Conservation (phyloP, 2,797 vertebrate species). For the Acanthurus lineatus region DNA sequence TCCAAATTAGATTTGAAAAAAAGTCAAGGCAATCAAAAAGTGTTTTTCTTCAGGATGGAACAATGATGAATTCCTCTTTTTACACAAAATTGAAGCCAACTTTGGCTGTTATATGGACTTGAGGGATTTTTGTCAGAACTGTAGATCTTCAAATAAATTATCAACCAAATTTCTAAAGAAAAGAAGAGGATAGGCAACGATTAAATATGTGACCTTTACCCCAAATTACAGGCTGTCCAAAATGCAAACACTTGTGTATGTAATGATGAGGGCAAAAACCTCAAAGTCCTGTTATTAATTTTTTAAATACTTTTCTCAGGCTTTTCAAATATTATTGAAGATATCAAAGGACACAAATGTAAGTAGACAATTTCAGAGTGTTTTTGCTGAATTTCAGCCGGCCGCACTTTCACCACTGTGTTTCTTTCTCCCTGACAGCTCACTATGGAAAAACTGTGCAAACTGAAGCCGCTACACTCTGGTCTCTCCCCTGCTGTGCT, state of each 20-base stretch:
- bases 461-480: slow-evolving; percentile 84
- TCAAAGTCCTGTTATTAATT: neutral
- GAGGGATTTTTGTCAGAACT: neutral
- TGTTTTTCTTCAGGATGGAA: slow-evolving; percentile 10
- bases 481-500: slow-evolving; percentile 88
- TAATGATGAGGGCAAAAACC: too few relatives aligned
- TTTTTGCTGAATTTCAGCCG: slow-evolving; percentile 33
- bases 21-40: neutral
- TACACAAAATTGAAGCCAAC: neutral
- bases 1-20: neutral
- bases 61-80: neutral
- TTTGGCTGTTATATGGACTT: neutral
- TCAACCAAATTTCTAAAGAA: neutral
- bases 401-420: slow-evolving; percentile 25
- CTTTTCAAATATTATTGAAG: slow-evolving; percentile 86
- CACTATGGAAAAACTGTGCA: slow-evolving; percentile 85
- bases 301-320: slow-evolving; percentile 76
- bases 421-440: slow-evolving; percentile 75
- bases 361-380: slow-evolving; percentile 74
- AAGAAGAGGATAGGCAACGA: neutral
- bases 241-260: neutral
- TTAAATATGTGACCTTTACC: neutral
- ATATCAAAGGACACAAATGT: slow-evolving; percentile 86
- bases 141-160: neutral
- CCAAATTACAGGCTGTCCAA: neutral